Base-by-base conservation (phyloP, 1,140 invertebrate genomes). In the Hyles euphorbiae region DNA sequence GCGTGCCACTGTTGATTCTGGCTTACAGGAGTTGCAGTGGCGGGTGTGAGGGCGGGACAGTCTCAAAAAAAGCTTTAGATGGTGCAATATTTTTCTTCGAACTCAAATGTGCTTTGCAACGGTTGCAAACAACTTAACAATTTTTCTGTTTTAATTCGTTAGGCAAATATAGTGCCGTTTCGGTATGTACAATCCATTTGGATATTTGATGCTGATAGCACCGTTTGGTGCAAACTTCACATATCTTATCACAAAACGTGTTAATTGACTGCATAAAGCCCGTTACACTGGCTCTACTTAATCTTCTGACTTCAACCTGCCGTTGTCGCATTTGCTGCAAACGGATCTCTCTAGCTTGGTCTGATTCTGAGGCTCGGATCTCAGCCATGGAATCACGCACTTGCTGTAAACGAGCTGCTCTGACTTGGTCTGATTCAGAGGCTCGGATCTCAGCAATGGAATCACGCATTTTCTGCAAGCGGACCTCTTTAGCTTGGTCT, bases 121-220 rank as follows among this genome's bases (percentile, higher is more conserved):
- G n/a, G n/a, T n/a, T n/a, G n/a, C n/a, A n/a, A n/a, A n/a, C n/a
- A n/a, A n/a, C n/a, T n/a, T n/a, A n/a, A n/a, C n/a, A n/a, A n/a
- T n/a, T 36, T 36, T 7, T 36, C 7, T 36, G 36, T 36, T 36
- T 36, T 36, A 36, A 36, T 36, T 36, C 36, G 36, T 7, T 36
- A 22, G 53, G 44, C 40, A 40, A 63, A 56, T 61, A 56, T 65
- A 34, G 47, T 57, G 51, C 34, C 34, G 33, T 32, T 53, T 59
- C 48, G 11, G 36, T 46, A 34, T 52, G 40, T 56, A 50, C 48
- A 47, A 40, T 61, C 45, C 46, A 59, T 34, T 51, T 58, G 6
- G 53, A 53, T 6, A 56, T 53, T 47, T 67, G 61, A 57, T 60
- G 48, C 12, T 57, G 56, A 63, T 67, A 67, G 49, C 65, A 67